Conservation (phyloP, 2,888 invertebrate species). For the Pediacus dermestoides region DNA sequence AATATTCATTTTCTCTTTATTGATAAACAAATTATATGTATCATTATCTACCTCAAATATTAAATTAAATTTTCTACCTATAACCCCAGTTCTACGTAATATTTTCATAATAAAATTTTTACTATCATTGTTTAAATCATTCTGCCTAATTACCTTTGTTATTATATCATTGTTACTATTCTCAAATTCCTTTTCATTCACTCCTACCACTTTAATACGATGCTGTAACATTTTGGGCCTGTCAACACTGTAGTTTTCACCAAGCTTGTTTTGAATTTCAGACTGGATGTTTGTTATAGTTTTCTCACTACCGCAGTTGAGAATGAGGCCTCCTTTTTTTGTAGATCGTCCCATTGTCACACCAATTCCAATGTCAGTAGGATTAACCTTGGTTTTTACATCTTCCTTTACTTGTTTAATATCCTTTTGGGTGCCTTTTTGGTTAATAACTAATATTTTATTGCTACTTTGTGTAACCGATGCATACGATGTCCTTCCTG, state of each 20-base stretch:
- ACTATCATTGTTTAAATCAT: not conserved
- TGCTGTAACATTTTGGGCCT: constrained; percentile 8
- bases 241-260: constrained; percentile 9
- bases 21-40: not conserved
- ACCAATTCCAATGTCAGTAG: constrained; percentile 10
- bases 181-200: constrained; percentile 1
- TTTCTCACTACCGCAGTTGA: constrained; percentile 4
- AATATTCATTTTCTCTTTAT: not conserved
- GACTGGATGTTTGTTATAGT: constrained; percentile 3
- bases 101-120: not conserved
- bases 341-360: constrained; percentile 8
- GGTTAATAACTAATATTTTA: constrained; percentile 2
- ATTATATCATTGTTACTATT: not conserved
- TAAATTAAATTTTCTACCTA: constrained; percentile 1
- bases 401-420: constrained; percentile 3
- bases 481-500: too few species aligned
- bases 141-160: not conserved
- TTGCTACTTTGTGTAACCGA: not conserved
- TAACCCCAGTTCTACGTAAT: not conserved
- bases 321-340: constrained; percentile 8
- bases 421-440: constrained; percentile 4
- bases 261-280: constrained; percentile 9
- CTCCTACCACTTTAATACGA: constrained; percentile 7
- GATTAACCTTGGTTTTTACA: constrained; percentile 23
- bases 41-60: not conserved